Percentiles rank a stretch among this genome's conserved stretches.
These are phyloP conservation scores for Machimus rusticus DNA, from an alignment of 2,888 invertebrate species.

Conservation along the genomic window DNA sequence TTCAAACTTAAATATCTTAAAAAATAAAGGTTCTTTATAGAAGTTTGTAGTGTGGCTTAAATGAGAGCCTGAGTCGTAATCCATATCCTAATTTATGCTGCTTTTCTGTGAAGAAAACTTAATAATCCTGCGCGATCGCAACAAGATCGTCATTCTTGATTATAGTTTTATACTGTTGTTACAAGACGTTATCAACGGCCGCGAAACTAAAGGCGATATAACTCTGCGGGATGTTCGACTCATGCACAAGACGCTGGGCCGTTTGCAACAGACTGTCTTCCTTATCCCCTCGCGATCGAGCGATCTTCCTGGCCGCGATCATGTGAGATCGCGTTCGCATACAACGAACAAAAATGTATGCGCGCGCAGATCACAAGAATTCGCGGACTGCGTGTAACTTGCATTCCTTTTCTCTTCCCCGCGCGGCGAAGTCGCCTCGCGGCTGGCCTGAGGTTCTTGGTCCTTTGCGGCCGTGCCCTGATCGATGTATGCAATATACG, in stretches of 20 bases:
- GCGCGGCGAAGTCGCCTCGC: neutral
- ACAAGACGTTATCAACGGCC: neutral
- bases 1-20: no score
- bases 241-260: neutral
- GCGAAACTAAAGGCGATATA: neutral
- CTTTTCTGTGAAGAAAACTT: no score
- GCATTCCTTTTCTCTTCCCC: slow-evolving; percentile 46
- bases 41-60: no score
- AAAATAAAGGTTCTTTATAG: no score
- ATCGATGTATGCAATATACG: neutral
- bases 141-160: slow-evolving; percentile 24
- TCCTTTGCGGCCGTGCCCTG: slow-evolving; percentile 9
- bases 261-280: neutral
- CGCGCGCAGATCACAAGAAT: slow-evolving; percentile 51
- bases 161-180: slow-evolving; percentile 5
- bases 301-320: neutral
- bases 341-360: slow-evolving; percentile 51
- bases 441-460: neutral
- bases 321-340: slow-evolving; percentile 37
- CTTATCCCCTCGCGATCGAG: slow-evolving; percentile 27
- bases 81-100: no score
- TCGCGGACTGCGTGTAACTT: slow-evolving; percentile 51
- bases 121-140: neutral
- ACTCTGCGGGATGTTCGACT: neutral
- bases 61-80: no score